Evolutionary conservation across 2,888 invertebrate genomes (phyloP), one percentile per base, ranked within the genome.

Genomic region (Yponomeuta cagnagella): DNA sequence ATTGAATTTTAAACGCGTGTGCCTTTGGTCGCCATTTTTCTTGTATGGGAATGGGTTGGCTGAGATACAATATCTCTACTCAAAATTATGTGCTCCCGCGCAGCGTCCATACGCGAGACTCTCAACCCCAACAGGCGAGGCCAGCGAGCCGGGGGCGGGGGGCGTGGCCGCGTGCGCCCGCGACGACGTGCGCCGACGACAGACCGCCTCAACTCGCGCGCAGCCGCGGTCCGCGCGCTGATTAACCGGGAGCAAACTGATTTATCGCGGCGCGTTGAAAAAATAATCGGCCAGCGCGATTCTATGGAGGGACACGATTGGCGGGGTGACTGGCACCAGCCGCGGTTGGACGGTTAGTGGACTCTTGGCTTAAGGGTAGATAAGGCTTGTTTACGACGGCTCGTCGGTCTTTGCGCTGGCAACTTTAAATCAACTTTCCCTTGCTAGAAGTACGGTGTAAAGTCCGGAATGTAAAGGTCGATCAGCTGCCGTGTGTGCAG

Each of bases 171-270:
- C 73, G 75, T 74, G 71, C 95, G 88, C 73, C 75, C 86, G 0
- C 95, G 95, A 77, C 94, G 95, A 0, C 95, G 96, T n/a, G 95
- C 96, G 77, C 96, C 96, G 75, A 97, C 97, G 79, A 97, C 97
- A 75, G 96, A 96, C 74, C 96, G 95, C 88, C 77, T 91, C 87
- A 77, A 78, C 87, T 92, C 89, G 89, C 91, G 90, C 90, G 74
- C 80, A 77, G 82, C 81, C 82, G 87, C 87, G 84, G 80, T 79
- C 74, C 74, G 71, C 48, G 64, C 33, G 15, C 80, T 84, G 88
- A 89, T 89, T 87, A 88, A 87, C 86, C 82, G 79, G 81, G 81
- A 85, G 84, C 83, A 88, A 88, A 90, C 88, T 90, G 90, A 91
- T 92, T 92, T 91, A 92, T 91, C 79, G 88, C 82, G 89, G 87